Evolutionary conservation across 1,140 invertebrate genomes (phyloP).

Genomic region (Drosophila mojavensis): DNA sequence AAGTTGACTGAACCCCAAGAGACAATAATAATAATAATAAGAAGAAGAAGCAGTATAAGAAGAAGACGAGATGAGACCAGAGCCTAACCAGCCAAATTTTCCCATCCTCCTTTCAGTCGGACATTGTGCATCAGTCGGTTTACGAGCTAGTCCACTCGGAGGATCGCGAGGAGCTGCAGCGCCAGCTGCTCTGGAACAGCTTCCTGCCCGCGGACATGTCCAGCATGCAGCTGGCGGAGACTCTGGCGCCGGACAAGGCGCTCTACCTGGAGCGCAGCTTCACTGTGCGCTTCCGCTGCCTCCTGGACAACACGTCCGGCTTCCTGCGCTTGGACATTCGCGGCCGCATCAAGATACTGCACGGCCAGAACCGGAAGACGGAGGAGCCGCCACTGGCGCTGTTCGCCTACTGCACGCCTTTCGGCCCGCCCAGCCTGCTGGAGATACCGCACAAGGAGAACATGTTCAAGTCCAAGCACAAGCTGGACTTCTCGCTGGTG

Average conservation of each 20-base stretch:
- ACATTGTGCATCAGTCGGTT: conserved; percentile 99
- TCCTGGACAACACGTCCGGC: conserved; percentile 99
- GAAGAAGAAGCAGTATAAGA: neutral
- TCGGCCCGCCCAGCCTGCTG: conserved; percentile 95
- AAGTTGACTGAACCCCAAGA: conserved; percentile 38
- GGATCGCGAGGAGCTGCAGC: conserved; percentile 98
- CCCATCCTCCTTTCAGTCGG: conserved; percentile 89
- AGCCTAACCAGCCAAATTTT: conserved; percentile 3
- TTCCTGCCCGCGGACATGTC: conserved; percentile 93
- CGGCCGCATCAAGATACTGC: conserved; percentile 97
- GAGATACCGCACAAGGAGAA: conserved; percentile 97
- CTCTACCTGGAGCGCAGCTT: conserved; percentile 96
- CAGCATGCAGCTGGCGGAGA: conserved; percentile 92
- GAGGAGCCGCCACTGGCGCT: conserved; percentile 96
- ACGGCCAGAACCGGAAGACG: conserved; percentile 97
- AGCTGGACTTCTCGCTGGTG: conserved; percentile 96
- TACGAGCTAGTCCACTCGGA: conserved; percentile 99
- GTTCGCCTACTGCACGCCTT: conserved; percentile 98
- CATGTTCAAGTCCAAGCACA: conserved; percentile 99
- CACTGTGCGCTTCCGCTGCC: conserved; percentile 98
- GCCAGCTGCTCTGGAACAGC: conserved; percentile 98
- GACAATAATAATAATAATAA: neutral
- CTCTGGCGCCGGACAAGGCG: conserved; percentile 92
- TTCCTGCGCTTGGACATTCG: conserved; percentile 99
- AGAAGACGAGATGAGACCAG: neutral